Evolutionary conservation across 2,113 vertebrate genomes (phyloP).

Genomic region (Isichthys henryi): DNA sequence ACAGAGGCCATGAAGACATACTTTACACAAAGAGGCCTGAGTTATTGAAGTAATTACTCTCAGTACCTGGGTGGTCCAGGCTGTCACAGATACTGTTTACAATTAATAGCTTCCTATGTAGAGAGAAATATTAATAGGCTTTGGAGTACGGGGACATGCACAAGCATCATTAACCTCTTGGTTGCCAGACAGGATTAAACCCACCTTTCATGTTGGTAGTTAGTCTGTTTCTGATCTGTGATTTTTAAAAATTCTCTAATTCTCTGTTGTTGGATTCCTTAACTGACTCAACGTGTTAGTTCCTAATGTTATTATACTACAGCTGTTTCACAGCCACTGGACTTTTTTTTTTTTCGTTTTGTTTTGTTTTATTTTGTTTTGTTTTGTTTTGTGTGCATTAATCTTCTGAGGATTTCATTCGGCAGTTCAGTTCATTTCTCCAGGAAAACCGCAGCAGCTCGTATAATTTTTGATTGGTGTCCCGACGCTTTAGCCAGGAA

Average conservation of each 20-base stretch:
- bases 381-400: background rate
- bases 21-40: background rate
- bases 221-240: background rate
- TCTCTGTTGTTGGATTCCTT: background rate
- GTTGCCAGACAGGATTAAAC: constrained; percentile 18
- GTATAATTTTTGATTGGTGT: background rate
- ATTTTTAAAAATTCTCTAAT: background rate
- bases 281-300: background rate
- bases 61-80: constrained; percentile 57
- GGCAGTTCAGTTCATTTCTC: background rate
- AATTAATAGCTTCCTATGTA: constrained; percentile 48
- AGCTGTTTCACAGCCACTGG: background rate
- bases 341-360: background rate
- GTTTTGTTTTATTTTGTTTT: background rate
- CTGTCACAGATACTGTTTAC: constrained; percentile 30
- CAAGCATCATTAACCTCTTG: constrained; percentile 41
- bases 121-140: constrained; percentile 37
- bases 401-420: background rate
- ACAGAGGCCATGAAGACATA: constrained; percentile 22
- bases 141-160: constrained; percentile 18
- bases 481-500: background rate
- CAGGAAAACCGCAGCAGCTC: background rate
- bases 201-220: background rate
- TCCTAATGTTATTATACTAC: background rate
- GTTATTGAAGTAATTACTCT: constrained; percentile 57